Evolutionary conservation across 1,140 invertebrate genomes (phyloP).

Genomic region (Euura saliciscinereae): DNA sequence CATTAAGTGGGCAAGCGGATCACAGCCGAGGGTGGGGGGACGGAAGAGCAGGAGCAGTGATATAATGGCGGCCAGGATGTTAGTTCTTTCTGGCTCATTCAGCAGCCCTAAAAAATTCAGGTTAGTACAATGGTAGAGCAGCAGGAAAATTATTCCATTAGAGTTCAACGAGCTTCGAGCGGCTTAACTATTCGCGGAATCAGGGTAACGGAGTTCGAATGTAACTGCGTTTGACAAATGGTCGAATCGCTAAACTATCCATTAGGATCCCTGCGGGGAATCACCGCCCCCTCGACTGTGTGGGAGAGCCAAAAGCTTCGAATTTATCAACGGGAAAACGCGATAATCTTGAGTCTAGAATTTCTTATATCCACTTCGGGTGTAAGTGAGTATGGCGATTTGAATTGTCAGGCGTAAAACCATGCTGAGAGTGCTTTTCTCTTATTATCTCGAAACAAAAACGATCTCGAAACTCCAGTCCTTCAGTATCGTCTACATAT

Average conservation of each 20-base stretch:
- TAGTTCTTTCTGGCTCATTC: neutral
- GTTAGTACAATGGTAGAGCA: too few relatives aligned
- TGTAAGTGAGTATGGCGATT: constrained; percentile 3
- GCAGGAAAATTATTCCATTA: too few relatives aligned
- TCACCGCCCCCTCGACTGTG: too few relatives aligned
- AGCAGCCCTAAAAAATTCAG: neutral
- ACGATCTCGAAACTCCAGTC: too few relatives aligned
- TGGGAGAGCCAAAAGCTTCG: neutral
- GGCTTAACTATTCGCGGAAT: neutral
- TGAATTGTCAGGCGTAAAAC: neutral
- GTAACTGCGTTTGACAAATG: constrained; percentile 5
- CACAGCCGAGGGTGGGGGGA: neutral
- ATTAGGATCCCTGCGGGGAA: neutral
- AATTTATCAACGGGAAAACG: neutral
- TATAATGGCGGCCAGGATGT: neutral
- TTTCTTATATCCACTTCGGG: neutral
- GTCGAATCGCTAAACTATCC: constrained; percentile 3
- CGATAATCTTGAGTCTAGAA: neutral
- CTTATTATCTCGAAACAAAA: too few relatives aligned
- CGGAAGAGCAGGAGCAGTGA: neutral
- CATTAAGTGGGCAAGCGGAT: neutral
- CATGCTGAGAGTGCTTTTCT: neutral
- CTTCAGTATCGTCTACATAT: too few relatives aligned
- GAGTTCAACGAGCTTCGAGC: neutral
- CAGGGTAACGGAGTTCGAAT: neutral